These are phyloP conservation scores for Eupithecia tripunctaria DNA, from an alignment of 2,888 invertebrate species.

Conservation along the genomic window DNA sequence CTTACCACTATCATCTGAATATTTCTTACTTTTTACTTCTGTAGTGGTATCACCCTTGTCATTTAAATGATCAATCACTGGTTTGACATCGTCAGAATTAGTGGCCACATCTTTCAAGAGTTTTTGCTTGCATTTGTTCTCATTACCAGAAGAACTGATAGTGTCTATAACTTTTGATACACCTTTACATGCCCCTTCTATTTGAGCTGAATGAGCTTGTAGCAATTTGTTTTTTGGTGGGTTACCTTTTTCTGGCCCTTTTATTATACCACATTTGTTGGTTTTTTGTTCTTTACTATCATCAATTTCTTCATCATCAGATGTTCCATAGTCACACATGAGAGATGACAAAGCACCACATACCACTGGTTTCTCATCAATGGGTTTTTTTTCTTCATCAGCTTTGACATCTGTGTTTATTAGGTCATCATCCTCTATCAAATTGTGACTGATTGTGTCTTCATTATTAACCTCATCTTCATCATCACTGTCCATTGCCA, in stretches of 20 bases:
- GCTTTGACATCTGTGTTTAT: conserved; percentile 1
- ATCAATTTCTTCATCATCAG: conserved; percentile 77
- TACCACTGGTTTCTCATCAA: conserved; percentile 55
- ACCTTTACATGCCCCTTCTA: background rate
- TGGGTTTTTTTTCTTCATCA: background rate
- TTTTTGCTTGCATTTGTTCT: background rate
- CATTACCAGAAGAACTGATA: background rate
- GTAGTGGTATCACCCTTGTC: background rate
- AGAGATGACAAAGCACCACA: conserved; percentile 84
- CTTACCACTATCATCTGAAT: conserved; percentile 1
- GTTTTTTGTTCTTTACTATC: conserved; percentile 3
- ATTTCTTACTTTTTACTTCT: background rate
- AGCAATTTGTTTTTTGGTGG: background rate
- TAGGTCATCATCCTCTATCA: conserved; percentile 72
- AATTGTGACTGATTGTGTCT: conserved; percentile 46
- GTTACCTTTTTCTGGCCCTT: background rate
- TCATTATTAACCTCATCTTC: conserved; percentile 43
- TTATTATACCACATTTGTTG: conserved; percentile 9
- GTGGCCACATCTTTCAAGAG: background rate
- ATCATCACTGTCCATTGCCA: conserved; percentile 55
- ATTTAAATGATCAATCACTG: background rate
- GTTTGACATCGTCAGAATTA: background rate
- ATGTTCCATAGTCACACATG: conserved; percentile 84
- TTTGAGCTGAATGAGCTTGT: background rate
- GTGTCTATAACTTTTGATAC: background rate